Percentiles rank a stretch among this genome's conserved stretches.
Evolutionary conservation across 2,888 invertebrate genomes (phyloP).

Genomic region (Pachymerium ferrugineum): DNA sequence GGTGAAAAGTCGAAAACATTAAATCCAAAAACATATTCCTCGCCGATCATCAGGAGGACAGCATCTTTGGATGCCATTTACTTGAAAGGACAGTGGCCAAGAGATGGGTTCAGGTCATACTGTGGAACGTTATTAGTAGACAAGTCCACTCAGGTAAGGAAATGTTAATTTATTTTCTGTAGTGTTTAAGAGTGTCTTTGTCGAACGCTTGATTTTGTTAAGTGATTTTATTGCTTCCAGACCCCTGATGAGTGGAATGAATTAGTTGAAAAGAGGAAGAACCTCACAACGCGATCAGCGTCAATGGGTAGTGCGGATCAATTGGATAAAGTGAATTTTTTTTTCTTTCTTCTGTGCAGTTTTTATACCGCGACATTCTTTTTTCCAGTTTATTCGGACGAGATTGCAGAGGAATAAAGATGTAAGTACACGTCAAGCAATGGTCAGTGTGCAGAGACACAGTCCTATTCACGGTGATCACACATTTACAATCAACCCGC

Average conservation of each 20-base stretch:
- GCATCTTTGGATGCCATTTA: conserved; percentile 74
- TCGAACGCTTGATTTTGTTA: conserved; percentile 11
- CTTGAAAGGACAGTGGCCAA: conserved; percentile 70
- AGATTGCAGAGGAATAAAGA: conserved; percentile 29
- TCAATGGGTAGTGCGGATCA: conserved; percentile 57
- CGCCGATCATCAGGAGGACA: conserved; percentile 52
- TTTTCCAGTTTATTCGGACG: conserved; percentile 27
- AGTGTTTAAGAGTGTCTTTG: background rate
- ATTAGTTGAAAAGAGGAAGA: conserved; percentile 41
- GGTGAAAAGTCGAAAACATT: conserved; percentile 31
- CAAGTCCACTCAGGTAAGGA: conserved; percentile 68
- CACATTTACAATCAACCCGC: conserved; percentile 45
- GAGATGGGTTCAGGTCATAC: conserved; percentile 63
- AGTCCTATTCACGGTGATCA: conserved; percentile 56
- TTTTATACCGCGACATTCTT: background rate
- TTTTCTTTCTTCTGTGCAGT: background rate
- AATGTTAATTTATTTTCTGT: background rate
- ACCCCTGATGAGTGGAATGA: conserved; percentile 59
- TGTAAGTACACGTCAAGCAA: background rate
- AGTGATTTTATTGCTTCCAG: conserved; percentile 48
- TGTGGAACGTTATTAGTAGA: conserved; percentile 65
- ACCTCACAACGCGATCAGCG: conserved; percentile 52
- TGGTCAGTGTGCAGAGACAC: conserved; percentile 40
- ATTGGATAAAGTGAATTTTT: conserved; percentile 48
- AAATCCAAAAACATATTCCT: conserved; percentile 24